A percentile compares a stretch with the other conserved stretches of the same genome.
Conservation (phyloP, 1,140 invertebrate species). For the Dinoponera quadriceps region DNA sequence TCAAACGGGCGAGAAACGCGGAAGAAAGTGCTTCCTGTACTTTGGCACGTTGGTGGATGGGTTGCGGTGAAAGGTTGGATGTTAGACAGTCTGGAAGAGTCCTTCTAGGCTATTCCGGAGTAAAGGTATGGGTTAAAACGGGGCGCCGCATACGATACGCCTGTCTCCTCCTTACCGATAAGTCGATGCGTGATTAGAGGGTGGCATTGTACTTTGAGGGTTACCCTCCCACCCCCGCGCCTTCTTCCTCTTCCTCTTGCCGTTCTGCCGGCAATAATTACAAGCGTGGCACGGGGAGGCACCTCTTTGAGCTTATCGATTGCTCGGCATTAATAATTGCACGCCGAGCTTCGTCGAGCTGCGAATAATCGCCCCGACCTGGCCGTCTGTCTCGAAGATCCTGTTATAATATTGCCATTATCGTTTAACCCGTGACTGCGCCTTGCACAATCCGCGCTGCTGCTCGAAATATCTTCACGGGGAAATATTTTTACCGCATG, state of each 20-base stretch:
- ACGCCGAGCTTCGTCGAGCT: conserved; percentile 66
- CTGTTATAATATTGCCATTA: conserved; percentile 55
- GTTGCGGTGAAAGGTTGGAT: conserved; percentile 63
- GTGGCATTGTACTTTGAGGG: conserved; percentile 84
- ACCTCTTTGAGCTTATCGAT: conserved; percentile 84
- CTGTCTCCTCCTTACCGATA: conserved; percentile 78
- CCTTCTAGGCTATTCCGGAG: conserved; percentile 28
- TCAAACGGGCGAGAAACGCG: conserved; percentile 62
- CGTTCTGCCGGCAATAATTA: conserved; percentile 80
- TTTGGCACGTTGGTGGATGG: conserved; percentile 54
- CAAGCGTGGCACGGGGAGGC: conserved; percentile 77
- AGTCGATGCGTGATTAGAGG: conserved; percentile 85
- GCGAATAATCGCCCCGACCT: conserved; percentile 70
- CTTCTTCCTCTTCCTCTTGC: conserved; percentile 70
- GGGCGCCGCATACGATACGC: conserved; percentile 73
- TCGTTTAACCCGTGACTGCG: conserved; percentile 19
- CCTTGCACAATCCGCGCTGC: not conserved
- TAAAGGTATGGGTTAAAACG: conserved; percentile 64
- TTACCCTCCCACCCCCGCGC: conserved; percentile 40
- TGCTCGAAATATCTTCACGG: not conserved
- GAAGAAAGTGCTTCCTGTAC: conserved; percentile 75
- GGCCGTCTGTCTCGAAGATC: conserved; percentile 60
- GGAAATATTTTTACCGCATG: not conserved
- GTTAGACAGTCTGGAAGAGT: conserved; percentile 62
- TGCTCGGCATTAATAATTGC: conserved; percentile 84